Evolutionary conservation across 2,888 invertebrate species (phyloP), one percentile per base, ranked within the genome.

Genomic region (Chaetogeoica ovagalla): DNA sequence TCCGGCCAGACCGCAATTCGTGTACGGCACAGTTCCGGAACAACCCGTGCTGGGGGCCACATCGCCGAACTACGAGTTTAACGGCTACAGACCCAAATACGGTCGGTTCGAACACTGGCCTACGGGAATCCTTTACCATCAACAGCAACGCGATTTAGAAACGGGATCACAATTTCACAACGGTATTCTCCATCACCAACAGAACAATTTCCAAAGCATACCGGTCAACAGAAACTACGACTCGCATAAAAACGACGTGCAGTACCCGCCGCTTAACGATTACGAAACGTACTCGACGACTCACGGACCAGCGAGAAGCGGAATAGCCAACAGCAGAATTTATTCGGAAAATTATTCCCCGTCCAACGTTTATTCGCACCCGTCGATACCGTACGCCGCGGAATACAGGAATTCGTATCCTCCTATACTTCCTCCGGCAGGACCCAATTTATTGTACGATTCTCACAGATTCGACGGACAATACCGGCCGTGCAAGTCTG

Each of bases 241-340:
- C 19, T 79, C 77, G 23, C 77, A 79, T 55, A 79, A 79, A 70
- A 79, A 70, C 13, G 77, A 79, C 39, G 37, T 79, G 6, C 77
- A 79, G 48, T 79, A 79, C 43, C 77, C 77, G 30, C 77, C 77
- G 21, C 7, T 79, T 8, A 79, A 23, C 39, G 77, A 79, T 63
- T 79, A n/a, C 23, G 77, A 79, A 55, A 66, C 69, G 30, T 63
- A 63, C 19, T 63, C 77, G 13, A 63, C 77, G 13, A 70, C 77
- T 43, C 59, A 52, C 69, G n/a, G 48, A 52, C 63, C 77, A 21
- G 48, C 55, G n/a, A n/a, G n/a, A 15, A 69, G 55, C n/a, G 63
- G 62, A 71, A 39, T 79, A 63, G 55, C 69, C 19, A 68, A 13
- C 39, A 17, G 43, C 8, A 62, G 62, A 39, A 8, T 70, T 3